Evolutionary conservation across 2,888 invertebrate species (phyloP).

Genomic region (Lagria hirta): DNA sequence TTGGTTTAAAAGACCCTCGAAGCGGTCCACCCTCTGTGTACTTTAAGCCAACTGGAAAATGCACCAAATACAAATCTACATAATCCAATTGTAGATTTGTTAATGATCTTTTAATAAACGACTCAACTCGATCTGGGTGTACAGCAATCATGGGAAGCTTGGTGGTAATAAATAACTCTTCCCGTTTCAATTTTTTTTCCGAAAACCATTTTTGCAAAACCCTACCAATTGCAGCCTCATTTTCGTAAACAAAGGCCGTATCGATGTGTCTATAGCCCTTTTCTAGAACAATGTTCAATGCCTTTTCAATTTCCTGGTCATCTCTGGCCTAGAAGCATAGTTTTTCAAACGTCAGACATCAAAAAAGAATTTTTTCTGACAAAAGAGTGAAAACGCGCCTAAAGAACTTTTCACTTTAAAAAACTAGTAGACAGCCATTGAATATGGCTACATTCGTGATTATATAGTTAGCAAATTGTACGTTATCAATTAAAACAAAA

Average conservation of each 20-base stretch:
- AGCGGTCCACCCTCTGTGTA: conserved; percentile 9
- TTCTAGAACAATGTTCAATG: conserved; percentile 68
- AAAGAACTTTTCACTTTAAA: too few relatives aligned
- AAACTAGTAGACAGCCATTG: too few relatives aligned
- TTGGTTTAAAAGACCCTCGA: not conserved
- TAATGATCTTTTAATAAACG: conserved; percentile 35
- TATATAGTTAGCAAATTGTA: too few relatives aligned
- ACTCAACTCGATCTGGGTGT: conserved; percentile 55
- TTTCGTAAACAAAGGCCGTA: conserved; percentile 73
- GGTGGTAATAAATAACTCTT: conserved; percentile 79
- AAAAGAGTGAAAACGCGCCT: conserved; percentile 2
- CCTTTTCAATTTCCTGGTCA: conserved; percentile 61
- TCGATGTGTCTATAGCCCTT: conserved; percentile 82
- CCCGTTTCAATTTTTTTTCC: conserved; percentile 66
- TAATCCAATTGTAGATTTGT: conserved; percentile 36
- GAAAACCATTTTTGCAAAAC: conserved; percentile 71
- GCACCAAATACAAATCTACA: conserved; percentile 39
- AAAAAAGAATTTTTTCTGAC: not conserved
- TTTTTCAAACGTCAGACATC: conserved; percentile 1
- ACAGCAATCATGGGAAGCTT: conserved; percentile 69
- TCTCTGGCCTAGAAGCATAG: conserved; percentile 60
- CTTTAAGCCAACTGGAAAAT: conserved; percentile 36
- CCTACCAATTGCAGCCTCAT: conserved; percentile 72
- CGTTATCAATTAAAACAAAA: too few relatives aligned
- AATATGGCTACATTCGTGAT: too few relatives aligned